Conservation (phyloP, 2,113 vertebrate species). For the human (Homo sapiens) region DNA sequence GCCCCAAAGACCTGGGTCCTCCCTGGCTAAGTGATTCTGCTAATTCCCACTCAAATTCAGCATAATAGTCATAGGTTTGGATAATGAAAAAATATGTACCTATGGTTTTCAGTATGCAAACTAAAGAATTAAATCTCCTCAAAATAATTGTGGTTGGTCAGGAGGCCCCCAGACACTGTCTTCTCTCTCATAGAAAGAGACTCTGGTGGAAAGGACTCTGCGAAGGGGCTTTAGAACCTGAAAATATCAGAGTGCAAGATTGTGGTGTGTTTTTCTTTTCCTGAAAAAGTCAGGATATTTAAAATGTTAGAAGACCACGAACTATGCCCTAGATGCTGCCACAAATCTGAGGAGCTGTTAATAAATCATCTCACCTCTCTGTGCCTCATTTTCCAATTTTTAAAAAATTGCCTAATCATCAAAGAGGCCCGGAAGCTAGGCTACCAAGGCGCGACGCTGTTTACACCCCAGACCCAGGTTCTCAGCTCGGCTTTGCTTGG, state of each 20-base stretch:
- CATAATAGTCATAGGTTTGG: not conserved
- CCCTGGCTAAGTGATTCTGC: not conserved
- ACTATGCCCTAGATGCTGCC: constrained; percentile 37
- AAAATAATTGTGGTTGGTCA: not conserved
- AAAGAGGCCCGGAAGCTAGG: not conserved
- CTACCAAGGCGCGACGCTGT: not conserved
- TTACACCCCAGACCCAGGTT: not conserved
- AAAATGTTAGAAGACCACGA: constrained; percentile 48
- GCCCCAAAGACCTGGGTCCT: not conserved
- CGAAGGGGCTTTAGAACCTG: not conserved
- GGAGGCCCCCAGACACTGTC: not conserved
- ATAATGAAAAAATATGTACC: not conserved
- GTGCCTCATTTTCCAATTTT: constrained; percentile 34
- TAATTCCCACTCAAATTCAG: not conserved
- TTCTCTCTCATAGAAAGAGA: not conserved
- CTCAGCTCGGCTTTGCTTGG: not conserved
- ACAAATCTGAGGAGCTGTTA: not conserved
- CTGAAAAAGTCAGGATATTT: constrained; percentile 33
- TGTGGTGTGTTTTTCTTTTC: not conserved
- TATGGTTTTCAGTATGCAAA: constrained; percentile 41
- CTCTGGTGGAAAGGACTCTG: not conserved
- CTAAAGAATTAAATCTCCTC: not conserved
- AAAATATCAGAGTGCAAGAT: constrained; percentile 46
- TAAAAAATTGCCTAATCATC: not conserved
- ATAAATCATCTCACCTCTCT: constrained; percentile 34